Conservation (phyloP, 2,797 vertebrate genomes). For the Leuciscus waleckii region DNA sequence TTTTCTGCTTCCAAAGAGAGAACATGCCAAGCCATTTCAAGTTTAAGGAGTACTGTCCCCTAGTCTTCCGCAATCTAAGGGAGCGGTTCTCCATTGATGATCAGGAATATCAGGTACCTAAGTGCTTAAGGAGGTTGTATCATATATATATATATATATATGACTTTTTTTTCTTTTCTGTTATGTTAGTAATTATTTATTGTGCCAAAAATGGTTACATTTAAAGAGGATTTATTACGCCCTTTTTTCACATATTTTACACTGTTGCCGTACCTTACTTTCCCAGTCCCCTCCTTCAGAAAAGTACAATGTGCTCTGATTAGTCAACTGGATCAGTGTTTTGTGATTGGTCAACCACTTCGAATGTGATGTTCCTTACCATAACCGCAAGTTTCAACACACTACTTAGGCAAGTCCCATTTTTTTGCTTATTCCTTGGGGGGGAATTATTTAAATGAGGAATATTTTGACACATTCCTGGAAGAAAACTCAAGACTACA, state of each 20-base stretch:
- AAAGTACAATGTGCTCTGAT: neutral
- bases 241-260: neutral
- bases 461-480: neutral
- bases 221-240: neutral
- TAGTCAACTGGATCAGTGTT: neutral
- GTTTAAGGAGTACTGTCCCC: slow-evolving; percentile 99
- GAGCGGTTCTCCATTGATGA: slow-evolving; percentile 98
- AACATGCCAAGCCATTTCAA: slow-evolving; percentile 99
- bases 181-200: neutral
- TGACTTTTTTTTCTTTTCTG: fast-evolving
- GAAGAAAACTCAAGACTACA: too few relatives aligned
- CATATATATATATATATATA: neutral
- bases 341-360: neutral
- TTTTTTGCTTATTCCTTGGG: too few relatives aligned
- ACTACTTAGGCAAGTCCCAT: too few relatives aligned
- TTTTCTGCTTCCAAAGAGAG: slow-evolving; percentile 80
- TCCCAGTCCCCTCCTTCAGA: neutral
- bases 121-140: neutral
- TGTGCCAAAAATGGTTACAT: neutral
- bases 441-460: neutral
- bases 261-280: neutral
- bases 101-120: slow-evolving; percentile 95
- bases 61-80: slow-evolving; percentile 98
- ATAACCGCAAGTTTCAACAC: neutral
- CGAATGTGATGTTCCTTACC: neutral